Conservation (phyloP, 2,888 invertebrate genomes). For the Apamea sordens region DNA sequence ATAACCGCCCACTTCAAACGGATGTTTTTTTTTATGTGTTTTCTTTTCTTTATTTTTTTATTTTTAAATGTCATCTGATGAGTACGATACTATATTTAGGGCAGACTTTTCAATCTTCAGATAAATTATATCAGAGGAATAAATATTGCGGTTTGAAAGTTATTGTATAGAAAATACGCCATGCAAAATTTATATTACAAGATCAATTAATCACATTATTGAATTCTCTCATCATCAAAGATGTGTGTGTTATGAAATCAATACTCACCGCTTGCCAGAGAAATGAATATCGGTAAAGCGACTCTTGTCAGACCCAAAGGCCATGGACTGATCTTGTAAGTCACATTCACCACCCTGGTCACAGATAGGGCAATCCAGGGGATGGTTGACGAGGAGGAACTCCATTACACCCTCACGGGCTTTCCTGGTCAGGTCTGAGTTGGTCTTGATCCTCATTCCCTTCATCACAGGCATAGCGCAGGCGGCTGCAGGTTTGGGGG, state of each 20-base stretch:
- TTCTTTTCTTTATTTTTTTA: background rate
- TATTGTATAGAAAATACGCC: background rate
- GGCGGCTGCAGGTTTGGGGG: constrained; percentile 99
- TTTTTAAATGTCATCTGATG: background rate
- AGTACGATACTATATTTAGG: background rate
- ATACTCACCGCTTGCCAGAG: constrained; percentile 95
- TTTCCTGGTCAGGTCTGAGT: constrained; percentile 97
- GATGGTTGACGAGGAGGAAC: constrained; percentile 99
- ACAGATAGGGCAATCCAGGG: constrained; percentile 99
- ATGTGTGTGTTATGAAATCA: background rate
- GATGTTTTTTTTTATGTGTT: background rate
- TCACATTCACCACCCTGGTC: constrained; percentile 99
- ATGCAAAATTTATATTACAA: background rate
- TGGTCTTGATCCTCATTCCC: constrained; percentile 99
- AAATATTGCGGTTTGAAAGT: background rate
- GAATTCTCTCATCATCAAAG: background rate
- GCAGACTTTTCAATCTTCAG: background rate
- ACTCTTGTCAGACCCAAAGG: constrained; percentile 98
- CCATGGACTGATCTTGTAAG: constrained; percentile 99
- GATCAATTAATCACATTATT: too few relatives aligned
- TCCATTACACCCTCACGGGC: constrained; percentile 98
- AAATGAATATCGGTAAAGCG: constrained; percentile 98
- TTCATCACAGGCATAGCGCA: constrained; percentile 99
- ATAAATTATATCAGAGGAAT: background rate
- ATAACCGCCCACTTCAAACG: background rate